Evolutionary conservation across 2,888 invertebrate species (phyloP), one percentile per base, ranked within the genome.

Genomic region (Bombylius major): DNA sequence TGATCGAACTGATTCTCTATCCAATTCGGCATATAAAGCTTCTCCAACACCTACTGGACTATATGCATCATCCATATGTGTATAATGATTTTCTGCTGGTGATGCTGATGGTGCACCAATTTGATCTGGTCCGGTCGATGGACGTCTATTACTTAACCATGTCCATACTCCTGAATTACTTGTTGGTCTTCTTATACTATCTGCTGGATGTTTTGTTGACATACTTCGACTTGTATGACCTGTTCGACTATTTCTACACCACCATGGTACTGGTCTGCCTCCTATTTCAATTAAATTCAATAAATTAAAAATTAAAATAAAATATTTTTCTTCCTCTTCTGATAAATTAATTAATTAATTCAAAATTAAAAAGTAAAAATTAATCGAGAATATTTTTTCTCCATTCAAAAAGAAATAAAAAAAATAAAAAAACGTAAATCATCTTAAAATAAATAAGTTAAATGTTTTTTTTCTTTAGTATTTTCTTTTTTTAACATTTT

Each of bases 21-120:
- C 85, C 62, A 86, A 70, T 70, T 86, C 85, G 8, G 85, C 84
- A 67, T 86, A 86, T 14, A 86, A 76, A 1, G 84, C 84, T 66
- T 82, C 82, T 65, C 82, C 82, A 5, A 72, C 69, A 12, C 77
- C 78, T 23, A 77, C 77, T 61, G 77, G 76, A 67, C 78, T 77
- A 63, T 79, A 79, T 13, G 77, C 79, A 64, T 81, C 82, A 61
- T 83, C 83, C 81, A 84, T 82, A 67, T 83, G 83, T 7, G 84
- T 85, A 69, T 85, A 85, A 68, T 85, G 84, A 68, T 85, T 85
- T 70, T 84, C 83, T 13, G 80, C 82, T 2, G 76, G 77, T 32
- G 76, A 77, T 49, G 77, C 72, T 13, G 78, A 76, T 3, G 78
- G 76, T 53, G 75, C 75, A 47, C 76, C 77, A 44, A 78, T 72